Evolutionary conservation across 2,888 invertebrate species (phyloP).

Genomic region (Dendrolimus pini): DNA sequence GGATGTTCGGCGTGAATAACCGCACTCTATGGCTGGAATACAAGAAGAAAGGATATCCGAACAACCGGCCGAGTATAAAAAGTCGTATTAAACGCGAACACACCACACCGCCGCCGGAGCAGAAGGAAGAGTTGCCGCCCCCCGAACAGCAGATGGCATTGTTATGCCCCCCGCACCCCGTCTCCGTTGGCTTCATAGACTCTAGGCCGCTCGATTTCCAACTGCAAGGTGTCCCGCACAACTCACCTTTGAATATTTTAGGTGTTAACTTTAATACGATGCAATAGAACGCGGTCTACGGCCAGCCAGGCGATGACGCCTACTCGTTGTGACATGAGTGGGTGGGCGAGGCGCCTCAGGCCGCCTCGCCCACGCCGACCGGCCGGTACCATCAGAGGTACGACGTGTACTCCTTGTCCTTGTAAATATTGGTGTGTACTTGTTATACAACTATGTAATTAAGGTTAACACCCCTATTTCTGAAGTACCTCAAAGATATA

Average conservation of each 20-base stretch:
- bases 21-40: slow-evolving; percentile 91
- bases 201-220: slow-evolving; percentile 83
- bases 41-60: slow-evolving; percentile 89
- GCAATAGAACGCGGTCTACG: slow-evolving; percentile 77
- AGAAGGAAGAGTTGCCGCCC: slow-evolving; percentile 52
- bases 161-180: slow-evolving; percentile 80
- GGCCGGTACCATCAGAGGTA: slow-evolving; percentile 2
- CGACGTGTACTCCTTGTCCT: slow-evolving; percentile 16
- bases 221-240: slow-evolving; percentile 78
- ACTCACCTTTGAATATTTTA: slow-evolving; percentile 82
- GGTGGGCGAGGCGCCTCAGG: slow-evolving; percentile 32
- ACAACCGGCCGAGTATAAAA: slow-evolving; percentile 86
- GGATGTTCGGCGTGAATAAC: slow-evolving; percentile 90
- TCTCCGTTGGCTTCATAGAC: slow-evolving; percentile 83
- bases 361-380: slow-evolving; percentile 13
- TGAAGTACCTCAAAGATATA: no score
- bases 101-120: slow-evolving; percentile 78
- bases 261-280: slow-evolving; percentile 87
- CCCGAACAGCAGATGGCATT: slow-evolving; percentile 67
- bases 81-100: slow-evolving; percentile 84
- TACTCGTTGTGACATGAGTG: slow-evolving; percentile 64
- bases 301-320: slow-evolving; percentile 37
- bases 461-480: no score
- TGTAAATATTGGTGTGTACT: slow-evolving; percentile 31
- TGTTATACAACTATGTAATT: not conserved